Conservation (phyloP, 2,797 vertebrate genomes). For the Phylloscopus collybita region DNA sequence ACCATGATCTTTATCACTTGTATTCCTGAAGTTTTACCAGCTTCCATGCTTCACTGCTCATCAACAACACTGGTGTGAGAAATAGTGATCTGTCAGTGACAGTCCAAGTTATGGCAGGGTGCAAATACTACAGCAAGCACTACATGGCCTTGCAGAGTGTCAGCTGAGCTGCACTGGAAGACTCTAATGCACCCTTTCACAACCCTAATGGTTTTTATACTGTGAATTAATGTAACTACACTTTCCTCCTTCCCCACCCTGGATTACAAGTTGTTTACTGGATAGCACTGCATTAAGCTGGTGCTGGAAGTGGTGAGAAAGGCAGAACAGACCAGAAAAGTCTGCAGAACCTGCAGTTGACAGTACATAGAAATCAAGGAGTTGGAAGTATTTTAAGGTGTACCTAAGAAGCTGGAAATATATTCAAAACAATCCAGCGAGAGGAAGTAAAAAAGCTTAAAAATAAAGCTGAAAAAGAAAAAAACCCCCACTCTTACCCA, state of each 20-base stretch:
- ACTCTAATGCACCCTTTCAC: not conserved
- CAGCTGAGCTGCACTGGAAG: not conserved
- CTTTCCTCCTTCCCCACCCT: not conserved
- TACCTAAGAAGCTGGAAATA: not conserved
- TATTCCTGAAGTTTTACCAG: not conserved
- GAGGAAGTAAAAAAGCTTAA: not conserved
- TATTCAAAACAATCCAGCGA: not conserved
- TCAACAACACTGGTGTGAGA: not conserved
- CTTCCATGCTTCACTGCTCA: not conserved
- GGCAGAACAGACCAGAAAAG: not conserved
- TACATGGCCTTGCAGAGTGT: not conserved
- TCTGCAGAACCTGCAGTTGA: not conserved
- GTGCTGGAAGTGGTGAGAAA: not conserved
- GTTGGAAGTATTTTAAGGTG: not conserved
- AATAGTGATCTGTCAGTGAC: not conserved
- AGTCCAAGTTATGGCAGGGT: not conserved
- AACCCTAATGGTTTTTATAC: not conserved
- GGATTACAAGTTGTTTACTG: not conserved
- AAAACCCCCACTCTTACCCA: fast-evolving
- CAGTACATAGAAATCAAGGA: not conserved
- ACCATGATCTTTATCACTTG: not conserved
- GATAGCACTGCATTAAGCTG: not conserved
- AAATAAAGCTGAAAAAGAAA: not conserved
- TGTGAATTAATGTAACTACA: not conserved
- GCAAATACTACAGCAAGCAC: not conserved